phyloP scores from a whole-genome alignment of 1,140 invertebrate species.

The Papilio glaucus region DNA sequence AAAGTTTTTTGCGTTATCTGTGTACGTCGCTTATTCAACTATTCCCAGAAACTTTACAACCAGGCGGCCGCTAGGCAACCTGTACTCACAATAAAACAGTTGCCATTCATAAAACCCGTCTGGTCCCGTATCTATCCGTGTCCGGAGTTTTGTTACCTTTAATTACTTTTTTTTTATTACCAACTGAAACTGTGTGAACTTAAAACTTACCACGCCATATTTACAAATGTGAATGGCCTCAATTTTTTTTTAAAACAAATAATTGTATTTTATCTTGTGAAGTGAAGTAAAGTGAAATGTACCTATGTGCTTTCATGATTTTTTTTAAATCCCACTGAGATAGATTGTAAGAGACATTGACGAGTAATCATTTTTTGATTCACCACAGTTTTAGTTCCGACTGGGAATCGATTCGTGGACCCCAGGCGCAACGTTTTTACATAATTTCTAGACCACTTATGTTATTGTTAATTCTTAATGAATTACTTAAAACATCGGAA shows the following conservation, averaged over 20 bases:
- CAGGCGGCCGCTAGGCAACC: neutral
- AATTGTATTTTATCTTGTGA: no score
- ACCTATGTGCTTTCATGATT: no score
- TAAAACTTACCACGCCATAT: constrained; percentile 25
- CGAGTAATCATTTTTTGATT: no score
- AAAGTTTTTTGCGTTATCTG: constrained; percentile 33
- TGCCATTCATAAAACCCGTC: constrained; percentile 35
- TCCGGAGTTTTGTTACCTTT: constrained; percentile 23
- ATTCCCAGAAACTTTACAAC: constrained; percentile 32
- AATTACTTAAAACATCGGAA: no score
- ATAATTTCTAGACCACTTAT: no score
- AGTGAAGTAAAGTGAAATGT: no score
- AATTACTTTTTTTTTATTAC: constrained; percentile 31
- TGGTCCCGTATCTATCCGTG: constrained; percentile 6
- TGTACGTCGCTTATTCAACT: constrained; percentile 37
- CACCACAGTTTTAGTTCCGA: no score
- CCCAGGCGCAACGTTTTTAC: no score
- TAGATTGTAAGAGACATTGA: no score
- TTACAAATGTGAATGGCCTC: neutral
- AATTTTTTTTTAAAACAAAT: neutral
- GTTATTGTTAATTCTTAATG: no score
- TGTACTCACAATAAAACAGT: constrained; percentile 23
- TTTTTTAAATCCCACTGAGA: no score
- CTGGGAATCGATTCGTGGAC: no score
- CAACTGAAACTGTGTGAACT: constrained; percentile 9